A percentile compares a stretch with the other conserved stretches of the same genome.
These are phyloP conservation scores for Lasiurus cinereus DNA, from an alignment of 2,113 vertebrate genomes.

Conservation along the genomic window DNA sequence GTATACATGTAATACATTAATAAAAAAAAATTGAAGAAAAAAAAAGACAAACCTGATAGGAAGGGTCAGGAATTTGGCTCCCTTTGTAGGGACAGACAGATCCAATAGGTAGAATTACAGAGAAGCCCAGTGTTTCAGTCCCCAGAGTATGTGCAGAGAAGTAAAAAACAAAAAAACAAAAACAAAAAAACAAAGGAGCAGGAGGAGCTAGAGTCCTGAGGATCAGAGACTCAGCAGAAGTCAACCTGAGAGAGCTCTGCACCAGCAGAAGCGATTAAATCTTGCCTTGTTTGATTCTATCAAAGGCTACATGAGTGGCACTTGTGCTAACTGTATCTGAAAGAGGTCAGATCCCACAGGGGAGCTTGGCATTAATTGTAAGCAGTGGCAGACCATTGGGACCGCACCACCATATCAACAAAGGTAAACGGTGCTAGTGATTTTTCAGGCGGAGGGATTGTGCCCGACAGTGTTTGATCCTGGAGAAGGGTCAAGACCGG, in stretches of 20 bases:
- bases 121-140: background rate
- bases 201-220: background rate
- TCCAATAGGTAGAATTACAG: background rate
- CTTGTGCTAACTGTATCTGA: slow-evolving; percentile 3
- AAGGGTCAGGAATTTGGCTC: background rate
- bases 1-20: too few relatives aligned
- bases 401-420: background rate
- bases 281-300: background rate
- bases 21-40: too few relatives aligned
- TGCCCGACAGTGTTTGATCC: background rate
- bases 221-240: background rate
- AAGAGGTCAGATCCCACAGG: background rate
- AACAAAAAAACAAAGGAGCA: background rate
- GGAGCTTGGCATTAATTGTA: background rate
- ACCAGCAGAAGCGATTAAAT: background rate
- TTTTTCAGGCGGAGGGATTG: background rate
- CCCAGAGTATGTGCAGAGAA: background rate
- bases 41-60: too few relatives aligned
- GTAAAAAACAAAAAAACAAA: background rate
- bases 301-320: background rate
- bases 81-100: background rate
- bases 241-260: background rate
- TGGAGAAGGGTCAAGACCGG: background rate
- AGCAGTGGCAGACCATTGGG: background rate
- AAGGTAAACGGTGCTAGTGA: background rate